Conservation (phyloP, 2,113 vertebrate genomes). For the Macrotis lagotis region DNA sequence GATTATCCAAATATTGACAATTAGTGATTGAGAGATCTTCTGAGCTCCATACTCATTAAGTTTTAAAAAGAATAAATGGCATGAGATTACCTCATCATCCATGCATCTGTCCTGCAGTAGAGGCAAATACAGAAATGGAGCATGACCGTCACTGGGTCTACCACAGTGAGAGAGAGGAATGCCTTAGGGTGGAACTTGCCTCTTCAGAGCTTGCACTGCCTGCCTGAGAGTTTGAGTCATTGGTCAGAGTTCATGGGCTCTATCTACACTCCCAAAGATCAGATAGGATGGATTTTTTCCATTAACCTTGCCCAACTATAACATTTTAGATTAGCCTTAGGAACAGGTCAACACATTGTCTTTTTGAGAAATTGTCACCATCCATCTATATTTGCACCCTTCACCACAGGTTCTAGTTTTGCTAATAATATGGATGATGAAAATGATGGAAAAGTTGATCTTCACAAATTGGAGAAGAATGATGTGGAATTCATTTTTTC, state of each 20-base stretch:
- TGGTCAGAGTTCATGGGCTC: neutral
- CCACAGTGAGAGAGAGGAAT: neutral
- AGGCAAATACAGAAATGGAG: neutral
- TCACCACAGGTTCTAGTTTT: neutral
- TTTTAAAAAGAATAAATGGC: slow-evolving; percentile 27
- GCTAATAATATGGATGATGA: neutral
- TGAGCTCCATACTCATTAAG: neutral
- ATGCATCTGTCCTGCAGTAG: neutral
- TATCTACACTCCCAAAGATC: neutral
- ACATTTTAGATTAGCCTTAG: neutral
- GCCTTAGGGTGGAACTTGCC: neutral
- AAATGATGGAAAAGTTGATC: neutral
- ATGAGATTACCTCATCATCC: neutral
- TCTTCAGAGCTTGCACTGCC: neutral
- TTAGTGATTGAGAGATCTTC: slow-evolving; percentile 19
- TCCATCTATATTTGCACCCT: neutral
- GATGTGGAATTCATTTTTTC: neutral
- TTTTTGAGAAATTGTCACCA: neutral
- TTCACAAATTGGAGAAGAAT: neutral
- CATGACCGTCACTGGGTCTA: neutral
- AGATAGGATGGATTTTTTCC: neutral
- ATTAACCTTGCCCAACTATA: neutral
- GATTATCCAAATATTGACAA: neutral
- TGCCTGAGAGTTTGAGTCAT: neutral
- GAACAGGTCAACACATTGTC: neutral